Conservation (phyloP, 2,113 vertebrate species). For the Grallaria varia region DNA sequence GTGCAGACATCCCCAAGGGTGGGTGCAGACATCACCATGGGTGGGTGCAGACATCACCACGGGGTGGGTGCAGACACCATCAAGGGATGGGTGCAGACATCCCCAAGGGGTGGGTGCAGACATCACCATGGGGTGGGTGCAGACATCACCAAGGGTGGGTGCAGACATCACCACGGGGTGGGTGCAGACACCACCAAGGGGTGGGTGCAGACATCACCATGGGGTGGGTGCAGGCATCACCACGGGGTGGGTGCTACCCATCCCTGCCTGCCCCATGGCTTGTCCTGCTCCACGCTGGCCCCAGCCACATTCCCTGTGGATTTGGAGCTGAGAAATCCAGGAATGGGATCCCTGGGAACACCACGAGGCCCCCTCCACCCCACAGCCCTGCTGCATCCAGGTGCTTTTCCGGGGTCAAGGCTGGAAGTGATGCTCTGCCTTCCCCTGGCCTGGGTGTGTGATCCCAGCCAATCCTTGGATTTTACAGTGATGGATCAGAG, state of each 20-base stretch:
- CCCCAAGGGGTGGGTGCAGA: background rate
- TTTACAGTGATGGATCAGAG: background rate
- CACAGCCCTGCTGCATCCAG: background rate
- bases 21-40: background rate
- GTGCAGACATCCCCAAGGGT: too few species aligned
- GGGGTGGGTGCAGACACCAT: too few species aligned
- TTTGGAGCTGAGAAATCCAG: accelerated
- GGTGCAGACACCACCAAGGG: background rate
- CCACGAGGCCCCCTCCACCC: accelerated
- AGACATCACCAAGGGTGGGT: too few species aligned
- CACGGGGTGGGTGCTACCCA: background rate
- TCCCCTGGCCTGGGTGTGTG: too few species aligned
- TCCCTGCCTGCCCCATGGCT: background rate
- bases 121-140: background rate
- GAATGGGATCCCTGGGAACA: accelerated
- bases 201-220: too few species aligned
- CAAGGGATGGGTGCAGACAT: too few species aligned
- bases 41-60: background rate
- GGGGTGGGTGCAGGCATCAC: too few species aligned
- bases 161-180: background rate
- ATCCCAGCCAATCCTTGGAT: background rate
- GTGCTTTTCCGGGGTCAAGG: background rate
- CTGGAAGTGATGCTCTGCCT: background rate
- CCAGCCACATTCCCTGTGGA: background rate
- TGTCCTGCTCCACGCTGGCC: accelerated